These are phyloP conservation scores for Scomber scombrus DNA, from an alignment of 2,113 vertebrate species.

Conservation along the genomic window DNA sequence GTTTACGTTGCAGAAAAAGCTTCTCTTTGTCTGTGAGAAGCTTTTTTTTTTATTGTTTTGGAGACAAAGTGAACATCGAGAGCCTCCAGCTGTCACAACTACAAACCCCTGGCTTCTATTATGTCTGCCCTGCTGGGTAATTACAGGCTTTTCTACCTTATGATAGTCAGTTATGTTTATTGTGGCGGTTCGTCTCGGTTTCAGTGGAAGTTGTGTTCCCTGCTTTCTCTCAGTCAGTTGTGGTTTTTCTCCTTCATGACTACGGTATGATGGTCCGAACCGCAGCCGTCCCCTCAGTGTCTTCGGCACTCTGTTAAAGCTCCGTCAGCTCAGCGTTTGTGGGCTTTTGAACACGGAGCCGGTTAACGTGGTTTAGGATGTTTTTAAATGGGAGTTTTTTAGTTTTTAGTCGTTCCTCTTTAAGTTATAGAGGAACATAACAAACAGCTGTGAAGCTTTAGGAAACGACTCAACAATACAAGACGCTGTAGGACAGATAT, in stretches of 20 bases:
- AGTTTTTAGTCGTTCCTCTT: slow-evolving; percentile 9
- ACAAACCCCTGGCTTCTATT: background rate
- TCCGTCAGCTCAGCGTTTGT: slow-evolving; percentile 10
- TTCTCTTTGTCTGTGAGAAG: background rate
- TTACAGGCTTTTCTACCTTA: background rate
- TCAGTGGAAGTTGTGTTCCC: background rate
- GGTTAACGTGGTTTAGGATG: slow-evolving; percentile 1
- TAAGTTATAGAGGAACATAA: background rate
- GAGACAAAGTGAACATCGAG: slow-evolving; percentile 10
- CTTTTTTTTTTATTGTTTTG: background rate
- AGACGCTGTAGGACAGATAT: no score
- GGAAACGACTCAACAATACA: no score
- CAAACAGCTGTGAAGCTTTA: slow-evolving; percentile 14
- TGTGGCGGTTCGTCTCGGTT: background rate
- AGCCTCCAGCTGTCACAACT: background rate
- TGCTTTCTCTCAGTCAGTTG: slow-evolving; percentile 17
- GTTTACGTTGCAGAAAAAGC: no score
- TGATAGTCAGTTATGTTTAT: background rate
- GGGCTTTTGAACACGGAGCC: background rate
- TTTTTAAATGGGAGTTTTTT: background rate
- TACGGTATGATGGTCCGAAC: background rate
- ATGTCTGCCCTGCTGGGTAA: background rate
- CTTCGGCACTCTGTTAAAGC: slow-evolving; percentile 14
- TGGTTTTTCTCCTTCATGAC: background rate
- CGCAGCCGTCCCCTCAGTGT: slow-evolving; percentile 7